These are phyloP conservation scores for Calliphora vomitoria DNA, from an alignment of 2,888 invertebrate species.

Conservation along the genomic window DNA sequence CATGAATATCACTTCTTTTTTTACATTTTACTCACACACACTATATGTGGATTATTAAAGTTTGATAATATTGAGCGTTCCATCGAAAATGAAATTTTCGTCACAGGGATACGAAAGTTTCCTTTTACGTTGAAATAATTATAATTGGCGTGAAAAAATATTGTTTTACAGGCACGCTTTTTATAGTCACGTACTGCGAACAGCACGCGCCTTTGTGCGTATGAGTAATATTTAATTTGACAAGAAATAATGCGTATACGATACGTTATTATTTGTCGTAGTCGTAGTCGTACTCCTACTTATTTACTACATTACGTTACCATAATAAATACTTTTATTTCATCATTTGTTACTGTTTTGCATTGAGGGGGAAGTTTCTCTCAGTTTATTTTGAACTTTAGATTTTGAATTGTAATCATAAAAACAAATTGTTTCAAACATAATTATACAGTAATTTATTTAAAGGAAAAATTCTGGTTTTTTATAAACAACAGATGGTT, in stretches of 20 bases:
- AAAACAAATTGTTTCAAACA: background rate
- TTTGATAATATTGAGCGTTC: conserved; percentile 46
- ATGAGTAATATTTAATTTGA: conserved; percentile 47
- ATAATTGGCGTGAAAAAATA: conserved; percentile 48
- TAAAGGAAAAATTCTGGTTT: background rate
- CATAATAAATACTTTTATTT: conserved; percentile 2
- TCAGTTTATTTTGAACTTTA: background rate
- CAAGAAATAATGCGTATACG: conserved; percentile 22
- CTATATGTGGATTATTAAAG: background rate
- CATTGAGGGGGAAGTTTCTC: background rate
- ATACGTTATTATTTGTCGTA: background rate
- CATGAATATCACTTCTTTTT: background rate
- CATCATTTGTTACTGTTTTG: background rate
- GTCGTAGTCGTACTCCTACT: background rate
- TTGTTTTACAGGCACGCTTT: background rate
- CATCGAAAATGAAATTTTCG: background rate
- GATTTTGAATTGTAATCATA: background rate
- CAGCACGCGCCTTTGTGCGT: conserved; percentile 21
- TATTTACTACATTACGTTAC: background rate
- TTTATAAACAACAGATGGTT: background rate
- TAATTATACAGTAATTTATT: background rate
- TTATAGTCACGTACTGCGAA: conserved; percentile 25
- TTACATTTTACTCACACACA: background rate
- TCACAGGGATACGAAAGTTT: background rate
- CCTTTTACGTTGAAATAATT: conserved; percentile 5